A percentile compares a stretch with the other conserved stretches of the same genome.
Conservation (phyloP, 64 coral and sea anemone genomes). For the Montipora foliosa region DNA sequence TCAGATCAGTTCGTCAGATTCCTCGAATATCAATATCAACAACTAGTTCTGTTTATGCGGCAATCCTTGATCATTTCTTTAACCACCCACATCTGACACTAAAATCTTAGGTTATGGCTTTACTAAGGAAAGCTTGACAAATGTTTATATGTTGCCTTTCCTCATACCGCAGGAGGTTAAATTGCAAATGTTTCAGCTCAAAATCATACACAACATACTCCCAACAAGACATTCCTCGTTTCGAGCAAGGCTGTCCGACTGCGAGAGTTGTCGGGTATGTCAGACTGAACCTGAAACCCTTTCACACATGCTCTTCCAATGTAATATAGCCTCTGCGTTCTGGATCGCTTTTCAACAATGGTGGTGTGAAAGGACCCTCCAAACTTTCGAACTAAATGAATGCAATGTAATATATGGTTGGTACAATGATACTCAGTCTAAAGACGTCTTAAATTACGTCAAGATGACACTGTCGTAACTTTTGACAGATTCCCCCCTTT, state of each 20-base stretch:
- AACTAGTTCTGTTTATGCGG: too few relatives aligned
- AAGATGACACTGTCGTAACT: background rate
- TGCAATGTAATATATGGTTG: conserved; percentile 12
- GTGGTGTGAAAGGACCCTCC: background rate
- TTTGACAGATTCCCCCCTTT: conserved; percentile 10
- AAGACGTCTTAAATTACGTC: conserved; percentile 19
- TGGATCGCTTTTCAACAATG: background rate
- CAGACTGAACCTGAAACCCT: conserved; percentile 1
- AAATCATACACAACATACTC: conserved; percentile 17
- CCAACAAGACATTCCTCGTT: background rate
- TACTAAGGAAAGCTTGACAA: conserved; percentile 6
- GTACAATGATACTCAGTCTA: background rate
- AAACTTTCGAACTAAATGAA: background rate
- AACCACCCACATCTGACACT: conserved; percentile 1
- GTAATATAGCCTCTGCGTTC: background rate
- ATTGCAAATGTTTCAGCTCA: conserved; percentile 25
- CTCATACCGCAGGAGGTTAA: conserved; percentile 15
- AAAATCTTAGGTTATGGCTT: conserved; percentile 20
- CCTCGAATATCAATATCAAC: too few relatives aligned
- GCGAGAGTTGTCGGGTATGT: background rate
- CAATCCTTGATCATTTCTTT: too few relatives aligned
- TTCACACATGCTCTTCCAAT: background rate
- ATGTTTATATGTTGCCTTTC: conserved; percentile 13
- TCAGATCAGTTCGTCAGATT: too few relatives aligned
- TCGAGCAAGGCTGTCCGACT: background rate